These are phyloP conservation scores for Gambelia wislizenii DNA, from an alignment of 2,797 vertebrate genomes.

Conservation along the genomic window DNA sequence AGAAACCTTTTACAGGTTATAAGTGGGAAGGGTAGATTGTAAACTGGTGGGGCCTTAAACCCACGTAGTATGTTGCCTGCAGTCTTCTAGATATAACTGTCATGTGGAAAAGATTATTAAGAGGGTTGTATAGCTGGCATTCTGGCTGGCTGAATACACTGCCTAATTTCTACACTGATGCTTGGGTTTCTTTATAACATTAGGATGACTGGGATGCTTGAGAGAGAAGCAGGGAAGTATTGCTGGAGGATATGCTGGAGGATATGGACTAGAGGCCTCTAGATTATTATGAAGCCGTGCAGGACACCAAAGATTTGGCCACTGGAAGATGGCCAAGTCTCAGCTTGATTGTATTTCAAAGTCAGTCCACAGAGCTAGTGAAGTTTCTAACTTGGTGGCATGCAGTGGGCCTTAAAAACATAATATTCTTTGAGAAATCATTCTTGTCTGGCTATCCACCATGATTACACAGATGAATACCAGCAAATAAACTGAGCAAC, in stretches of 20 bases:
- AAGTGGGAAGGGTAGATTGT: neutral
- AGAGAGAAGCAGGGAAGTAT: neutral
- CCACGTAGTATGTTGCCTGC: too few relatives aligned
- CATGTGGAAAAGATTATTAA: neutral
- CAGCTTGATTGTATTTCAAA: neutral
- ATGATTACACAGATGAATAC: neutral
- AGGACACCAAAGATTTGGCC: neutral
- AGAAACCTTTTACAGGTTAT: neutral
- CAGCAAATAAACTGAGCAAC: neutral
- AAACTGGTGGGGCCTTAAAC: neutral
- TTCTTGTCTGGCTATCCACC: neutral
- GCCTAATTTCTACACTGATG: neutral
- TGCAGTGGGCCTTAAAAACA: neutral
- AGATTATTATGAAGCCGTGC: too few relatives aligned
- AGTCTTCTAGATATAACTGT: neutral
- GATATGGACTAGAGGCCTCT: too few relatives aligned
- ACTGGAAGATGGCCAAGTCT: neutral
- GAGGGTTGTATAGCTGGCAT: neutral
- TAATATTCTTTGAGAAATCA: neutral
- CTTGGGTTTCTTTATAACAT: neutral
- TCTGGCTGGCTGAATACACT: neutral
- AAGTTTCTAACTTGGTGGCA: neutral
- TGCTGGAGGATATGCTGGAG: neutral
- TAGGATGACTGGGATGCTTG: neutral
- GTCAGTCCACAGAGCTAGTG: neutral